phyloP scores from a whole-genome alignment of 2,113 vertebrate species.

The Chaetorhynchus papuensis region DNA sequence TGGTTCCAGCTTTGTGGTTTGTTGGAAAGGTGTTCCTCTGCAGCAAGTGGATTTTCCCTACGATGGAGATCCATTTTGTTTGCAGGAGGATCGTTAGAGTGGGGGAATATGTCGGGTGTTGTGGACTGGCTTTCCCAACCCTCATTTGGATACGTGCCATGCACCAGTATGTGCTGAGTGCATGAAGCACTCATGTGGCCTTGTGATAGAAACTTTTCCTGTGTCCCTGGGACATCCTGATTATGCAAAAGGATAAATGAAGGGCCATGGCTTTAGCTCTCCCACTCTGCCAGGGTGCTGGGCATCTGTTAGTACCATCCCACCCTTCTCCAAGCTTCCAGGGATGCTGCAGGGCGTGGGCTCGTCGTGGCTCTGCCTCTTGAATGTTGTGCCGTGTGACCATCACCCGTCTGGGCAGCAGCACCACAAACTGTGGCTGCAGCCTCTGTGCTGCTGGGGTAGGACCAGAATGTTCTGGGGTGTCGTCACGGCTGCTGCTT shows the following conservation, averaged over 20 bases:
- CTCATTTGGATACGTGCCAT: accelerated
- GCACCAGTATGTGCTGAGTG: accelerated
- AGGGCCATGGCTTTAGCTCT: neutral
- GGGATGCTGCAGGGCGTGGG: neutral
- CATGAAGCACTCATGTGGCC: accelerated
- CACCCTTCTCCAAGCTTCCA: neutral
- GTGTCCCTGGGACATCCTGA: neutral
- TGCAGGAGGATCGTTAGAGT: neutral
- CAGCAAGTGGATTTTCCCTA: neutral
- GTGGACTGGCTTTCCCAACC: neutral
- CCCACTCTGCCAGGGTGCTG: neutral
- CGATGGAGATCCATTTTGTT: neutral
- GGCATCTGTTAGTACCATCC: neutral
- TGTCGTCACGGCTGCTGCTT: neutral
- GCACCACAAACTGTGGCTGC: neutral
- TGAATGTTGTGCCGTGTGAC: neutral
- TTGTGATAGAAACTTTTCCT: neutral
- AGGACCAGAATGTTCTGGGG: neutral
- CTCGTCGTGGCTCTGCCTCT: neutral
- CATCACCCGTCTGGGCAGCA: neutral
- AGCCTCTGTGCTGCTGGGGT: neutral
- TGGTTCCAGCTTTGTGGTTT: neutral
- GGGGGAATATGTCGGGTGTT: neutral
- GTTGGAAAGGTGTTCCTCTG: neutral
- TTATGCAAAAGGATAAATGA: neutral